Evolutionary conservation across 2,113 vertebrate species (phyloP), one percentile per base, ranked within the genome.

Genomic region (Pseudonaja textilis): DNA sequence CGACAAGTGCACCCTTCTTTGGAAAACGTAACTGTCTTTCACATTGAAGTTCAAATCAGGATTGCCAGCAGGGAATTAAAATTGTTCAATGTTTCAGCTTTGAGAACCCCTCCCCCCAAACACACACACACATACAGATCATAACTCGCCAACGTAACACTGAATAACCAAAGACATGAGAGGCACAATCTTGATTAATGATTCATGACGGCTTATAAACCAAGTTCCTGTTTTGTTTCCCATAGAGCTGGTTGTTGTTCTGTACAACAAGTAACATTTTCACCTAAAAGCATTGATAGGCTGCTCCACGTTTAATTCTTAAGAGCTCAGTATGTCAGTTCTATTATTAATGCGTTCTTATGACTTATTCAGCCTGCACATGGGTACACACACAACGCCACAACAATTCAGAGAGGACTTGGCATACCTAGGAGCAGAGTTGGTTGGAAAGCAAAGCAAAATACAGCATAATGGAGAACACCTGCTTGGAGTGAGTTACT

Each of bases 31-130:
- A 20, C 64, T 56, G n/a, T 3, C 42, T 29, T 64, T 90, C 47
- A 64, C 26, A 11, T 9, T 64, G 47, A 64, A n/a, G 47, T 26
- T 50, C 69, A 85, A 69, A 55, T 34, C 50, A 54, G 42, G 56
- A 69, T 18, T 69, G 42, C 89, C 12, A 74, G 25, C 47, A 52
- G 26, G 47, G 18, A 54, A 54, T 90, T n/a, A 74, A 90, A 54
- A 10, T 11, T 55, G 9, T 54, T 39, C 23, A 23, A n/a, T 69
- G 34, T 81, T 55, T 22, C 16, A 50, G 23, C 22, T 54, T 81
- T 1, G 25, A 55, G 45, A 4, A 1, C 0, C 0, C 0, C 55
- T 20, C 18, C 52, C 3, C 52, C 54, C 54, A 14, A 12, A 22
- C 16, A 5, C 56, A 23, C 56, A 2, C 20, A n/a, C 29, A n/a